A percentile compares a stretch with the other conserved stretches of the same genome.
Conservation (phyloP, 2,113 vertebrate genomes). For the Oxyruncus cristatus region DNA sequence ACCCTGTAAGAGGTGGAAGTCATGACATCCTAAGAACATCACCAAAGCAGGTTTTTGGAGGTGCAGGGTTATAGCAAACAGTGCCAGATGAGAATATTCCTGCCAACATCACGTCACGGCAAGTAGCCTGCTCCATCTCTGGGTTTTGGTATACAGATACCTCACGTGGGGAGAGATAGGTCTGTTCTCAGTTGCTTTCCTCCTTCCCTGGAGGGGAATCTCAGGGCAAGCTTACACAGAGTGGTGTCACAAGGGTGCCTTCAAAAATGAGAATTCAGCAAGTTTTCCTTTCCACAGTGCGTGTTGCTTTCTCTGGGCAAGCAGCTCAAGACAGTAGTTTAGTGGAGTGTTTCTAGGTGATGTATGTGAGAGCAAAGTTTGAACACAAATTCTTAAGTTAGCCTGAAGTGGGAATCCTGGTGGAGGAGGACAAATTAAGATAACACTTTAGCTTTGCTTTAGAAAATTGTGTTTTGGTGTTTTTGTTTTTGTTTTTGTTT, state of each 20-base stretch:
- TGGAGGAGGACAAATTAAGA: background rate
- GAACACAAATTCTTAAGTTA: background rate
- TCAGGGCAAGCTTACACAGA: background rate
- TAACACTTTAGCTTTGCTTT: background rate
- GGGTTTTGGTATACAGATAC: rapidly evolving
- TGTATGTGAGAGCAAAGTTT: background rate
- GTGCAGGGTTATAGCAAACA: background rate
- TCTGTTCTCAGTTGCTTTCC: background rate
- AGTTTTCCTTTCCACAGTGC: background rate
- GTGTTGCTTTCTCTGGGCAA: background rate
- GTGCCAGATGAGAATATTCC: background rate
- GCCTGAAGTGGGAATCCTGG: background rate
- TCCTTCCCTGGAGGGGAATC: background rate
- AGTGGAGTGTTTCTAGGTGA: background rate
- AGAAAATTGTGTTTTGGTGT: too few relatives aligned
- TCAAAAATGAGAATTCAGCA: background rate
- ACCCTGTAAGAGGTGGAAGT: background rate
- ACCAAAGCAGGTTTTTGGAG: background rate
- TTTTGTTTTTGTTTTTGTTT: too few relatives aligned
- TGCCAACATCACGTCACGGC: background rate
- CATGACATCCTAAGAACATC: background rate
- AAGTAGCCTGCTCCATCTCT: background rate
- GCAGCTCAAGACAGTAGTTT: background rate
- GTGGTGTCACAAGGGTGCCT: background rate
- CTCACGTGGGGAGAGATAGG: background rate